Conservation (phyloP, 1,140 invertebrate species). For the Planococcus citri region DNA sequence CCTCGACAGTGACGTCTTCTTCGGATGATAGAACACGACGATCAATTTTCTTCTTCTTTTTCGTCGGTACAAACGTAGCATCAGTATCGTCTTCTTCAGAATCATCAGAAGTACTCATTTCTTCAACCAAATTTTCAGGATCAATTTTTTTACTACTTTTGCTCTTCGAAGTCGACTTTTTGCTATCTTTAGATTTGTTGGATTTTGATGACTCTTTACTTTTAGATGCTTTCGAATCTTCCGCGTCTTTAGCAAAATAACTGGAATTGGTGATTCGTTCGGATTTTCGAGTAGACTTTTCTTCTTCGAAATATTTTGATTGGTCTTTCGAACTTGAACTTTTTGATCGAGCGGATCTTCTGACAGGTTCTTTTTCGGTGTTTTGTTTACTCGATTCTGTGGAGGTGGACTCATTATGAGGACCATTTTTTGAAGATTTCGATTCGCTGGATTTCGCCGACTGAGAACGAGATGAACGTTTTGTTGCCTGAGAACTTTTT, state of each 20-base stretch:
- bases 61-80: background rate
- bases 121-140: background rate
- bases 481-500: background rate
- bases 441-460: background rate
- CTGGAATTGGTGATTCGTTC: background rate
- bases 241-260: background rate
- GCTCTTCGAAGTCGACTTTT: background rate
- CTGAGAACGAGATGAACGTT: background rate
- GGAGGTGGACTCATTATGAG: background rate
- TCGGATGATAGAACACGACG: constrained; percentile 45
- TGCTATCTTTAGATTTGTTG: background rate
- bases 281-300: background rate
- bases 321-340: background rate
- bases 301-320: background rate
- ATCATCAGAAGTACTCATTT: background rate
- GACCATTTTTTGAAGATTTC: background rate
- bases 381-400: background rate
- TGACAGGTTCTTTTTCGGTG: background rate
- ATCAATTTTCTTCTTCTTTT: constrained; percentile 31
- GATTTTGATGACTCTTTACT: background rate
- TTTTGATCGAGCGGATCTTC: background rate
- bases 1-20: constrained; percentile 33
- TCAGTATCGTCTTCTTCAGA: constrained; percentile 9
- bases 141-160: constrained; percentile 1
- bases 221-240: constrained; percentile 1